A percentile compares a stretch with the other conserved stretches of the same genome.
Conservation (phyloP, 2,113 vertebrate species). For the Atrichornis clamosus region DNA sequence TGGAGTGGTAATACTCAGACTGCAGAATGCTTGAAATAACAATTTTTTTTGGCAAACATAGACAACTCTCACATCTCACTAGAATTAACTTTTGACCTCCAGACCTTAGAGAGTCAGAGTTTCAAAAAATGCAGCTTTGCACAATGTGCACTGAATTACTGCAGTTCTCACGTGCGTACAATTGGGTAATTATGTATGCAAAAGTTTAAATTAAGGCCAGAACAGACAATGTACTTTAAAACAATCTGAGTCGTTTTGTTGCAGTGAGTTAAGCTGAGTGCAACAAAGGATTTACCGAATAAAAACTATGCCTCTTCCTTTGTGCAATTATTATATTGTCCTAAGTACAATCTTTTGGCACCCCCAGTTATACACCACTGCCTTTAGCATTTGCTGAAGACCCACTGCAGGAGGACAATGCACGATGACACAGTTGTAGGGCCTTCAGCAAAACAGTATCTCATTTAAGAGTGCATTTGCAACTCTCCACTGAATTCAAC, state of each 20-base stretch:
- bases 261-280: not conserved
- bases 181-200: not conserved
- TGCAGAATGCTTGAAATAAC: slow-evolving; percentile 40
- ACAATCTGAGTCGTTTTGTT: not conserved
- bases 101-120: not conserved
- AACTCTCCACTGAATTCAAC: not conserved
- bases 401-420: not conserved
- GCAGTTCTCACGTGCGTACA: not conserved
- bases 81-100: slow-evolving; percentile 50
- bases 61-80: slow-evolving; percentile 12
- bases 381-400: not conserved
- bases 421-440: not conserved
- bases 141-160: not conserved
- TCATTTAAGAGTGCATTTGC: not conserved
- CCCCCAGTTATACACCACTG: not conserved
- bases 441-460: not conserved
- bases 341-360: not conserved
- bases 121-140: slow-evolving; percentile 11
- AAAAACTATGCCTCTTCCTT: not conserved
- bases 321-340: not conserved
- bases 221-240: not conserved
- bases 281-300: not conserved
- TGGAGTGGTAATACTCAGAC: not conserved
- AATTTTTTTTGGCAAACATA: not conserved
- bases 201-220: not conserved